Base-by-base conservation (phyloP, 2,888 invertebrate genomes). In the Tenthredo distinguenda region DNA sequence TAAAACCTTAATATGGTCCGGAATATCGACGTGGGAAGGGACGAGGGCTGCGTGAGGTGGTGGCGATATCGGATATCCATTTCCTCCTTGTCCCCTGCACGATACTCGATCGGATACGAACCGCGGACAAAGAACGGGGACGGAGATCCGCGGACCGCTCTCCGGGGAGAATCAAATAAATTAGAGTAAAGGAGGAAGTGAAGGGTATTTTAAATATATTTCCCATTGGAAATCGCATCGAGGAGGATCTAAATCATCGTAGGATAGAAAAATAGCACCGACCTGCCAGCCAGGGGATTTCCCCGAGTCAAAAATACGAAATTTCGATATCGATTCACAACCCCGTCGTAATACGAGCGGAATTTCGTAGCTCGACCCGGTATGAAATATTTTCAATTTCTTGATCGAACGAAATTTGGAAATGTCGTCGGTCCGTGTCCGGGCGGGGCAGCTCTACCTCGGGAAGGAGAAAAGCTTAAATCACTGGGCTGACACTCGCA, bases 401-500 rank as follows among this genome's bases (percentile, higher is more conserved):
- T 55, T 55, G 55, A 55, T 55, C 55, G 55, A 55, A 55, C n/a
- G 7, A 55, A 55, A 55, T 55, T 55, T 55, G 55, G 15, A 68
- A 68, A 68, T 31, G 12, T 68, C 34, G 4, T 34, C 26, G 31
- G 34, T 34, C 68, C 0, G 68, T 68, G 72, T 72, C 72, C 37
- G 7, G 21, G 72, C 72, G 21, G n/a, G 77, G 47, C 50, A 50
- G 18, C 50, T 31, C 37, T 21, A 26, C 37, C 58, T 18, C 58
- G 10, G 68, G 68, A 47, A 9, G 10, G 43, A 68, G 31, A 47
- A 86, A 87, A 85, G 85, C 86, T 86, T 89, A 89, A 90, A 90
- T 90, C 89, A 90, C 85, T 86, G 74, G 83, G 86, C 88, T 88
- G 89, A 89, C 88, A 87, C 86, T 85, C 87, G 87, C 87, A 87